Evolutionary conservation across 2,888 invertebrate genomes (phyloP), one percentile per base, ranked within the genome.

Genomic region (Leptinotarsa rubiginosa): DNA sequence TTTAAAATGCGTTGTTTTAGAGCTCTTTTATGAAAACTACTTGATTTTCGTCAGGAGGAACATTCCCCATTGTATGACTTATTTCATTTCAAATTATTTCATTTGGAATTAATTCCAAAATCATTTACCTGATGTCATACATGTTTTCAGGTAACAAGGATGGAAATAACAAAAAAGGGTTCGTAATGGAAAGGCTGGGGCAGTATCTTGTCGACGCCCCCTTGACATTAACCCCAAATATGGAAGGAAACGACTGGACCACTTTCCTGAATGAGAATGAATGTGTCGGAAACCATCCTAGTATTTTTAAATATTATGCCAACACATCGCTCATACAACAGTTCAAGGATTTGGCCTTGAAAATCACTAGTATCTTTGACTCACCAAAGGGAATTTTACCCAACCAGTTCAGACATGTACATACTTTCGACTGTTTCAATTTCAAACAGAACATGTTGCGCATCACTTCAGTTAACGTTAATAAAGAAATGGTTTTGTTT

Each of bases 121-220:
- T 2, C 13, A 54, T 41, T 15, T n/a, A 62, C 18, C 65, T 25
- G 12, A 20, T 62, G 47, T n/a, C 10, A 52, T 18, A 50, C 22
- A 41, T 67, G 20, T 65, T 69, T 75, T 65, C 31, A 75, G 75
- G 75, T 25, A 77, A 75, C 49, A 79, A 75, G 56, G 77, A 79
- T 47, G 76, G 75, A 4, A 70, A 65, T n/a, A 77, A 75, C 31
- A 75, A 69, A 4, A 77, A 75, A 50, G 78, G 92, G 77, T 96
- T 96, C 83, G 95, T 96, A 86, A 90, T 98, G 82, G 97, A 98
- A 88, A 92, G 95, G 84, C 91, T 98, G 65, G 97, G 97, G 0
- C 96, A 98, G 87, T 98, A 98, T 89, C 89, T 98, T 73, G 92
- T 93, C 80, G 93, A 96, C 85, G 90, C 91, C 80, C 92, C 94